A percentile compares a stretch with the other conserved stretches of the same genome.
Conservation (phyloP, 2,797 vertebrate genomes). For the Siniperca obscura region DNA sequence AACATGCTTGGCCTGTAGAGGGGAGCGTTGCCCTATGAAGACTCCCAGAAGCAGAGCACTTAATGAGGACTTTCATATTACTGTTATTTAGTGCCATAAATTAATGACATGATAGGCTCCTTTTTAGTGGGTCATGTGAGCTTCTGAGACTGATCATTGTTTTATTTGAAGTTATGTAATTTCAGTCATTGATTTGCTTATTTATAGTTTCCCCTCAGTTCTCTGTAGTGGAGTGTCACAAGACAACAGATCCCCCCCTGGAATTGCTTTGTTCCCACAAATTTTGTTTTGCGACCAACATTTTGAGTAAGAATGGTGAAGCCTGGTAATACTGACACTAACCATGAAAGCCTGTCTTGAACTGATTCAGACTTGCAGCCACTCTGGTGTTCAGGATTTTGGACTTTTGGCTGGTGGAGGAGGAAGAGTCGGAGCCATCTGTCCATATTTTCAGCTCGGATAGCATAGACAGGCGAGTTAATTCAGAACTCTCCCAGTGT, state of each 20-base stretch:
- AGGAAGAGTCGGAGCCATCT: slow-evolving; percentile 43
- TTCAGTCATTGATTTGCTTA: slow-evolving; percentile 63
- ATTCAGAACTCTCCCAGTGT: slow-evolving; percentile 46
- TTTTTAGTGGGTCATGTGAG: slow-evolving; percentile 55
- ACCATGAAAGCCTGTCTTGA: slow-evolving; percentile 15
- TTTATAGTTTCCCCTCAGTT: slow-evolving; percentile 70
- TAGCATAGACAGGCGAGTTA: slow-evolving; percentile 11
- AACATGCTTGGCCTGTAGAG: slow-evolving; percentile 72
- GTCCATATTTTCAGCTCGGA: slow-evolving; percentile 33
- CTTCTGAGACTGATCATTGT: slow-evolving; percentile 55
- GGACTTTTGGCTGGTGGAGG: slow-evolving; percentile 31
- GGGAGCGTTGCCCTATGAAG: slow-evolving; percentile 47
- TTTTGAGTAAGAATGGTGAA: slow-evolving; percentile 41
- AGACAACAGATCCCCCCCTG: slow-evolving; percentile 29
- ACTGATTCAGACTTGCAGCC: slow-evolving; percentile 16
- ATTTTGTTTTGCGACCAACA: slow-evolving; percentile 28
- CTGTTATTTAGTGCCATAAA: slow-evolving; percentile 78
- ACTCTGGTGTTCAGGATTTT: slow-evolving; percentile 22
- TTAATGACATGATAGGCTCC: slow-evolving; percentile 47
- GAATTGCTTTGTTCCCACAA: slow-evolving; percentile 19
- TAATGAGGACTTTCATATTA: slow-evolving; percentile 46
- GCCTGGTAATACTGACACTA: slow-evolving; percentile 3
- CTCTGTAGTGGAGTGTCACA: slow-evolving; percentile 55
- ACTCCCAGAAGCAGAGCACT: slow-evolving; percentile 50
- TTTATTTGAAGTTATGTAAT: slow-evolving; percentile 57